These are phyloP conservation scores for Hirtodrosophila duncani DNA, from an alignment of 2,888 invertebrate genomes.

Conservation along the genomic window DNA sequence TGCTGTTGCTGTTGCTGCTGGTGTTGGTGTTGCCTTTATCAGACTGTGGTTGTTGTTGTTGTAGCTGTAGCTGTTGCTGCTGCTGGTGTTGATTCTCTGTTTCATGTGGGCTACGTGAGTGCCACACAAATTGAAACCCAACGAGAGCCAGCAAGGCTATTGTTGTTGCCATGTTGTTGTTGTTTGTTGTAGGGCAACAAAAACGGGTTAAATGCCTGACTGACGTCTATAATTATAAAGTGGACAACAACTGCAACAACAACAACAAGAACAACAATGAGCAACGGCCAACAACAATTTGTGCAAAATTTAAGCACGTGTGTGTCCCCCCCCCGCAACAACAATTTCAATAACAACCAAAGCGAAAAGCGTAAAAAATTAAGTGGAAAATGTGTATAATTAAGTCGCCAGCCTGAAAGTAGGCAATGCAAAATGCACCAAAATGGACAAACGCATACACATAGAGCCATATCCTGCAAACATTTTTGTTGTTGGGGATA, in stretches of 20 bases:
- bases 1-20: slow-evolving; percentile 30
- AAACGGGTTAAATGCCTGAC: slow-evolving; percentile 70
- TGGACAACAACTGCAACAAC: slow-evolving; percentile 40
- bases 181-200: slow-evolving; percentile 20
- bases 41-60: too few species aligned
- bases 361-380: slow-evolving; percentile 32
- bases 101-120: slow-evolving; percentile 51
- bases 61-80: slow-evolving; percentile 11
- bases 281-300: slow-evolving; percentile 31
- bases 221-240: slow-evolving; percentile 71
- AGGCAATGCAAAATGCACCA: slow-evolving; percentile 42
- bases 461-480: too few species aligned
- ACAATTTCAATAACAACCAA: slow-evolving; percentile 3
- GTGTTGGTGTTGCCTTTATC: slow-evolving; percentile 46
- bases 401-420: slow-evolving; percentile 58
- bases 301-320: slow-evolving; percentile 54
- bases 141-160: slow-evolving; percentile 52
- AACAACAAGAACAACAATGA: slow-evolving; percentile 17
- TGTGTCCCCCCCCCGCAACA: slow-evolving; percentile 6
- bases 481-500: too few species aligned
- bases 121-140: slow-evolving; percentile 62
- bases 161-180: slow-evolving; percentile 31
- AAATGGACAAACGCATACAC: too few species aligned
- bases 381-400: slow-evolving; percentile 61
- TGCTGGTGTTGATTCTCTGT: slow-evolving; percentile 9